Conservation (phyloP, 2,113 vertebrate genomes). For the Bubo scandiacus region DNA sequence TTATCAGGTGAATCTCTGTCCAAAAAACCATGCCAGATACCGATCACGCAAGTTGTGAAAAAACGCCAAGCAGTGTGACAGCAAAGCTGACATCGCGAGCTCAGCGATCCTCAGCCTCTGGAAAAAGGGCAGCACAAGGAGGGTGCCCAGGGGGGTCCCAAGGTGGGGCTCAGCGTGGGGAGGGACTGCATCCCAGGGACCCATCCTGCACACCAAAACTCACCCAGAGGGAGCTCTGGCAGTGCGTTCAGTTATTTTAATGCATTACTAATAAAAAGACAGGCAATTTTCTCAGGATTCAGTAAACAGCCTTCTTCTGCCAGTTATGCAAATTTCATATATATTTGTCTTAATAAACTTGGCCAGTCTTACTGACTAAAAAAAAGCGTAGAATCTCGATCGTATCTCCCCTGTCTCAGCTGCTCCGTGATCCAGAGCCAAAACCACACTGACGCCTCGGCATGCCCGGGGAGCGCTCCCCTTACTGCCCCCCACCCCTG, state of each 20-base stretch:
- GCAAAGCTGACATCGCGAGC: not conserved
- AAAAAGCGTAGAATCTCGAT: not conserved
- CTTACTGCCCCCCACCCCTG: not conserved
- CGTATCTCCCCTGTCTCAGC: fast-evolving
- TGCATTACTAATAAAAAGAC: not conserved
- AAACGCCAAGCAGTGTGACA: not conserved
- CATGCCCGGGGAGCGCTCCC: not conserved
- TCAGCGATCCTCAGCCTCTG: fast-evolving
- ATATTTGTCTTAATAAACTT: not conserved
- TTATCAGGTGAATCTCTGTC: too few species aligned
- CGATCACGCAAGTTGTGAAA: fast-evolving
- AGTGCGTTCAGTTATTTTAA: not conserved
- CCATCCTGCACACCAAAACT: not conserved
- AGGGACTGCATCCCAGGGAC: not conserved
- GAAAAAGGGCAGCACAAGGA: not conserved
- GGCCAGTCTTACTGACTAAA: not conserved
- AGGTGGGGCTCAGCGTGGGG: fast-evolving
- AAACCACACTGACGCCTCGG: fast-evolving
- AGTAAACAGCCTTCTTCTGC: not conserved
- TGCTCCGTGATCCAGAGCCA: not conserved
- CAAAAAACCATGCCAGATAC: not conserved
- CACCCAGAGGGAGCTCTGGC: fast-evolving
- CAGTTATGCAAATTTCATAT: not conserved
- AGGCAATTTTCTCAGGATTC: not conserved
- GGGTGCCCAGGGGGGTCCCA: not conserved